Base-by-base conservation (phyloP, 2,113 vertebrate genomes). In the Hemibagrus wyckioides region DNA sequence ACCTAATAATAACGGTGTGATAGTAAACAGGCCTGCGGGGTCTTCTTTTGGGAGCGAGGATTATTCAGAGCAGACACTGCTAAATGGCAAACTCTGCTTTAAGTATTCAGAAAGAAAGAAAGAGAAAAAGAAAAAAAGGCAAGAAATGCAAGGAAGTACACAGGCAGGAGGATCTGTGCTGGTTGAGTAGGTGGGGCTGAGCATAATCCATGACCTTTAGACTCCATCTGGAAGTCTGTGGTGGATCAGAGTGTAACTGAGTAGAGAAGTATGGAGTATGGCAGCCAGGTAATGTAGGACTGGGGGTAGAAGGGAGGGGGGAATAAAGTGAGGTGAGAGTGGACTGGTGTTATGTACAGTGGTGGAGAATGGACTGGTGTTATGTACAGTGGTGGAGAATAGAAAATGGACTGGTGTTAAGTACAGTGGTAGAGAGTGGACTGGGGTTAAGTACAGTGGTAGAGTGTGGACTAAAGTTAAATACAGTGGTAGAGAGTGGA, bases 1-100 rank as follows among this genome's bases (percentile, higher is more conserved):
- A 41, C 48, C 48, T 86, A 80, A 56, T 80, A 86, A 86, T 86
- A 80, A 80, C 76, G 23, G 28, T 86, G 76, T 65, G 75, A 86
- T 80, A 65, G 59, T 80, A 79, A 79, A 65, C 76, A 69, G 85
- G 48, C 36, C 76, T 67, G 44, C 33, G 8, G 85, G 50, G 48
- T 80, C 2, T 6, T 54, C 76, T 80, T 50, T 50, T 67, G 13
- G 44, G 44, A 80, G 75, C 25, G 15, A 48, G 59, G 28, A 36
- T 52, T 41, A 67, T 76, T 69, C 63, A 39, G 48, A 69, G 44
- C 76, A 80, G 76, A 52, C 44, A 50, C 30, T 19, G 23, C 75
- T 50, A 19, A 63, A 59, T 28, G 73, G 23, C 19, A 57, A 17
- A 48, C 44, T 39, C 59, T 67, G 59, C 59, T 8, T 54, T n/a